A percentile compares a stretch with the other conserved stretches of the same genome.
phyloP scores from a whole-genome alignment of 2,888 invertebrate genomes.

The Clepsis dumicolana region DNA sequence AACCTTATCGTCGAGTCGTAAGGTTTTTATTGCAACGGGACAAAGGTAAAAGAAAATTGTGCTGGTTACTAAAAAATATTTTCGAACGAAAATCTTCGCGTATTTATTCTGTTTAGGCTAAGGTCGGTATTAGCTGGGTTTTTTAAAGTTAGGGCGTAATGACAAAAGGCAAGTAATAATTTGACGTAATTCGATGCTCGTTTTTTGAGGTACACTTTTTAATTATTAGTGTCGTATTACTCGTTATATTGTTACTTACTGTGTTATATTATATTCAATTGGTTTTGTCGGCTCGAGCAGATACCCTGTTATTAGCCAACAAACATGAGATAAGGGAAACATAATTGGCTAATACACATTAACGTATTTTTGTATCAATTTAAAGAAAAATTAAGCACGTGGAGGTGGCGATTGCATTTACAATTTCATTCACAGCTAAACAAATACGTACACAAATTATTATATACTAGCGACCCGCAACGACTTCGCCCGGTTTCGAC shows the following conservation, averaged over 20 bases:
- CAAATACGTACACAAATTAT: no score
- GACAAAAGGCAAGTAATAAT: slow-evolving; percentile 67
- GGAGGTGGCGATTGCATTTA: neutral
- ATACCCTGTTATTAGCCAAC: neutral
- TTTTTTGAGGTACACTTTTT: slow-evolving; percentile 66
- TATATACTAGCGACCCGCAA: no score
- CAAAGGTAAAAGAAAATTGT: neutral
- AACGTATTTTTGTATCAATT: neutral
- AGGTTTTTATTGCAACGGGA: neutral
- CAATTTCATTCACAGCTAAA: no score
- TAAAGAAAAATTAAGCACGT: neutral
- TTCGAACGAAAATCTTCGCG: neutral
- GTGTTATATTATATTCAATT: slow-evolving; percentile 15
- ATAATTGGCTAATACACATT: neutral
- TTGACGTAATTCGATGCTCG: slow-evolving; percentile 68
- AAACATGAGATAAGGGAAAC: neutral
- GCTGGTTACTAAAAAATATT: slow-evolving; percentile 7
- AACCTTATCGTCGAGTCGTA: neutral
- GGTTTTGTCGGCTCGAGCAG: neutral
- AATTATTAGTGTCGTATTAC: slow-evolving; percentile 63
- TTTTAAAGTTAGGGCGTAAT: slow-evolving; percentile 50
- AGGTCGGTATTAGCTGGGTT: slow-evolving; percentile 6
- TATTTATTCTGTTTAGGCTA: neutral
- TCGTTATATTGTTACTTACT: slow-evolving; percentile 54
- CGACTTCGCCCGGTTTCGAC: no score